These are phyloP conservation scores for Dicranocentrus wangi DNA, from an alignment of 2,888 invertebrate genomes.

Conservation along the genomic window DNA sequence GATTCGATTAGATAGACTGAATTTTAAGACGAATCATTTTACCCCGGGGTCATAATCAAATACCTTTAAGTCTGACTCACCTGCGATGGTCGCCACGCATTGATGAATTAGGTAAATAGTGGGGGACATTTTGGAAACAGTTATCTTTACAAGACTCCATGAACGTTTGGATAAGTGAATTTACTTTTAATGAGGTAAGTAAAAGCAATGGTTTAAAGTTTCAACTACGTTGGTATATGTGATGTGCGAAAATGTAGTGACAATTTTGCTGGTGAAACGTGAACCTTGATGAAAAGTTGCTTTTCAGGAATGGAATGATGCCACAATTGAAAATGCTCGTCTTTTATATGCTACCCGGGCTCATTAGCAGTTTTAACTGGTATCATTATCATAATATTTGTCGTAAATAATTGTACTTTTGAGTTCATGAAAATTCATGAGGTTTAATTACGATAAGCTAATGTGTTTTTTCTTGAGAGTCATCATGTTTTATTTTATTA, in stretches of 20 bases:
- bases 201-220: not conserved
- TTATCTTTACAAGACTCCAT: constrained; percentile 41
- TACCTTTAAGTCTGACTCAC: constrained; percentile 24
- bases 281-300: not conserved
- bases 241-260: not conserved
- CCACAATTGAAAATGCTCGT: not conserved
- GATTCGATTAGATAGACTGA: not conserved
- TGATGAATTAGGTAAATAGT: constrained; percentile 33
- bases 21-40: not conserved
- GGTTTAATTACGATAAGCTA: no score
- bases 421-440: no score
- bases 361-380: no score
- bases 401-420: no score
- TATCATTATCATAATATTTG: no score
- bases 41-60: no score
- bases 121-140: constrained; percentile 21
- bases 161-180: constrained; percentile 22
- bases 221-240: no score
- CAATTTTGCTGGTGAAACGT: not conserved
- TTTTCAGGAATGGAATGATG: not conserved
- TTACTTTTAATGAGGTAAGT: no score
- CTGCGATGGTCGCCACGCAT: constrained; percentile 40
- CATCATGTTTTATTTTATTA: no score
- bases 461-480: no score
- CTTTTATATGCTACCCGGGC: no score